These are phyloP conservation scores for Isurus oxyrinchus DNA, from an alignment of 2,113 vertebrate species.

Conservation along the genomic window DNA sequence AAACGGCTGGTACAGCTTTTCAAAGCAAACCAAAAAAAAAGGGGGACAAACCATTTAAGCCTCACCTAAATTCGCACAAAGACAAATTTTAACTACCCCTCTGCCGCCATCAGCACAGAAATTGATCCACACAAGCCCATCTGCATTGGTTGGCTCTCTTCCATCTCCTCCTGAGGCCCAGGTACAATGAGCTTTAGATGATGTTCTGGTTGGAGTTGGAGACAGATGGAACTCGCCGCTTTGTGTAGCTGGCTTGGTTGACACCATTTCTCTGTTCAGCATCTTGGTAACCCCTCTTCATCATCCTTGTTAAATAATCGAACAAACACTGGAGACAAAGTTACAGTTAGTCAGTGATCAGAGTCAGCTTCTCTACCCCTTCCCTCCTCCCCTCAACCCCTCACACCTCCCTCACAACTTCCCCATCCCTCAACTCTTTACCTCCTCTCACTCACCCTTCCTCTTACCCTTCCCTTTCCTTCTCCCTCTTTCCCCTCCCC, in stretches of 20 bases:
- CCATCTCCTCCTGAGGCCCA: neutral
- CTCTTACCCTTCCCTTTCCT: no score
- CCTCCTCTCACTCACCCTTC: neutral
- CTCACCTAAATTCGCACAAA: neutral
- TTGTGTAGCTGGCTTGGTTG: neutral
- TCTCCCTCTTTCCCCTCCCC: no score
- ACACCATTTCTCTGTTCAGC: constrained; percentile 17
- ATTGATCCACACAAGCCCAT: no score
- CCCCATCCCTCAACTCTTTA: neutral
- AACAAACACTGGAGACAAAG: constrained; percentile 41
- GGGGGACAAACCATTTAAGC: neutral
- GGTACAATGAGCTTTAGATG: neutral
- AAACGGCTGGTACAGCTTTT: no score
- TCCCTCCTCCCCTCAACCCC: no score
- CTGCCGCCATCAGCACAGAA: neutral
- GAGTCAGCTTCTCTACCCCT: neutral
- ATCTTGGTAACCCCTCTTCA: constrained; percentile 42
- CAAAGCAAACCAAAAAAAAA: neutral
- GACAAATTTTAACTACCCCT: neutral
- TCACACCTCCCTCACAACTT: neutral
- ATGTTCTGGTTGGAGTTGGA: neutral
- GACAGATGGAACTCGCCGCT: neutral
- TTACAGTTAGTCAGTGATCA: neutral
- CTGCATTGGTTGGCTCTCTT: rapidly evolving
- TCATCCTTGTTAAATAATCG: constrained; percentile 39